phyloP scores from a whole-genome alignment of 2,113 vertebrate genomes.

The Dromaius novaehollandiae region DNA sequence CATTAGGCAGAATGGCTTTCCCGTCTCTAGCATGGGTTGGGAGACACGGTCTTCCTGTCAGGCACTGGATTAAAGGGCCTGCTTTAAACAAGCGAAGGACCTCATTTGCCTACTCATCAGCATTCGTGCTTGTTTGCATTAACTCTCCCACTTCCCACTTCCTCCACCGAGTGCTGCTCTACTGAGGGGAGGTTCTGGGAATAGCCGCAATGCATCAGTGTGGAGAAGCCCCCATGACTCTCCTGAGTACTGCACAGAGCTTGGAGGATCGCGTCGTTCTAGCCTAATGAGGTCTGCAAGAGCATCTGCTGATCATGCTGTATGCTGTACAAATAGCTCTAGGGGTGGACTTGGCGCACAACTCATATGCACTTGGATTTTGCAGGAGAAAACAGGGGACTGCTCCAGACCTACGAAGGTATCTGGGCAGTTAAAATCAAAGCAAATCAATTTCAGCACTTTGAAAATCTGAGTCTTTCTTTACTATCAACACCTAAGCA shows the following conservation, averaged over 20 bases:
- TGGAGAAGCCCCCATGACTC: neutral
- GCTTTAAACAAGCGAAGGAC: neutral
- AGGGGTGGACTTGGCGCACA: neutral
- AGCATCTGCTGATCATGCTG: neutral
- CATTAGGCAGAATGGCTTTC: neutral
- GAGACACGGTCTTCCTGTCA: neutral
- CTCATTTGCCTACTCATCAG: neutral
- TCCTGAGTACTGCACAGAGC: neutral
- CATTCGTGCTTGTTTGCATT: neutral
- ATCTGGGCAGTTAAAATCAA: neutral
- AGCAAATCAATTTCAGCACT: neutral
- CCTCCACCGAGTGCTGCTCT: neutral
- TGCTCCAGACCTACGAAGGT: neutral
- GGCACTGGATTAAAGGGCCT: neutral
- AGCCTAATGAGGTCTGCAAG: neutral
- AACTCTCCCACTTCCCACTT: neutral
- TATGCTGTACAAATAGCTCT: neutral
- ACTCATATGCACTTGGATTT: neutral
- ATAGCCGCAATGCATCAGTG: rapidly evolving
- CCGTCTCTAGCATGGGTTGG: neutral
- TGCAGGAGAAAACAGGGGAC: neutral
- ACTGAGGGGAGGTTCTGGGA: neutral
- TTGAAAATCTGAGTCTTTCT: neutral
- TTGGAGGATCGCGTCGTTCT: neutral
- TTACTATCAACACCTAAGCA: neutral